These are phyloP conservation scores for Drosophila rellima DNA, from an alignment of 2,888 invertebrate genomes.

Conservation along the genomic window DNA sequence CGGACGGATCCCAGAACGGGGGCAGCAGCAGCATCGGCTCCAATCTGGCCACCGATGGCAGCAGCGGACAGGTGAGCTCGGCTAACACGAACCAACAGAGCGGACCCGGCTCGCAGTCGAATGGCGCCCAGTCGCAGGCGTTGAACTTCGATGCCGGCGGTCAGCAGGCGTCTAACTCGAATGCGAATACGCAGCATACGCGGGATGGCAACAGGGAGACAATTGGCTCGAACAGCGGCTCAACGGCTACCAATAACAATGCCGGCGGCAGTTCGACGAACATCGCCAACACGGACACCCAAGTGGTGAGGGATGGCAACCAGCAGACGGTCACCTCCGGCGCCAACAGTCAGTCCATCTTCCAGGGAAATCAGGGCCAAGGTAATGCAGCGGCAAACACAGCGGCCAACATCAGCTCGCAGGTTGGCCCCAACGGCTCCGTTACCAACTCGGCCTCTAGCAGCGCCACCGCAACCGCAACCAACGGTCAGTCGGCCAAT, in stretches of 20 bases:
- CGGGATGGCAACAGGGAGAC: constrained; percentile 61
- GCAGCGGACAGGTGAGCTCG: constrained; percentile 82
- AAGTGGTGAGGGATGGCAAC: constrained; percentile 67
- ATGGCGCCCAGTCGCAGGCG: constrained; percentile 83
- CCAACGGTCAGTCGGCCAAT: constrained; percentile 70
- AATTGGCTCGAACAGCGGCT: constrained; percentile 76
- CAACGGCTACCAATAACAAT: constrained; percentile 75
- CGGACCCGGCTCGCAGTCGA: constrained; percentile 53
- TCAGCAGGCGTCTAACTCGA: constrained; percentile 82
- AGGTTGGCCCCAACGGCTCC: constrained; percentile 74
- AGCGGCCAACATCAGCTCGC: constrained; percentile 70
- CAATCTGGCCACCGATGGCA: constrained; percentile 82
- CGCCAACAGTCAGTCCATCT: constrained; percentile 82
- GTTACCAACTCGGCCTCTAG: constrained; percentile 80
- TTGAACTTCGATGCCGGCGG: constrained; percentile 78
- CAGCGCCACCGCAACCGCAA: constrained; percentile 73
- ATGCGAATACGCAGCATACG: constrained; percentile 79
- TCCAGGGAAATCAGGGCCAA: constrained; percentile 75
- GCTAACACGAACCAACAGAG: constrained; percentile 83
- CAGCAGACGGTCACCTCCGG: constrained; percentile 70
- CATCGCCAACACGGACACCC: constrained; percentile 81
- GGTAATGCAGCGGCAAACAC: constrained; percentile 75
- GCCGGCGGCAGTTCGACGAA: constrained; percentile 75
- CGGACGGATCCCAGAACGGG: constrained; percentile 54
- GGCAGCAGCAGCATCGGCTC: constrained; percentile 84